Evolutionary conservation across 1,140 invertebrate species (phyloP).

Genomic region (Eriocheir sinensis): DNA sequence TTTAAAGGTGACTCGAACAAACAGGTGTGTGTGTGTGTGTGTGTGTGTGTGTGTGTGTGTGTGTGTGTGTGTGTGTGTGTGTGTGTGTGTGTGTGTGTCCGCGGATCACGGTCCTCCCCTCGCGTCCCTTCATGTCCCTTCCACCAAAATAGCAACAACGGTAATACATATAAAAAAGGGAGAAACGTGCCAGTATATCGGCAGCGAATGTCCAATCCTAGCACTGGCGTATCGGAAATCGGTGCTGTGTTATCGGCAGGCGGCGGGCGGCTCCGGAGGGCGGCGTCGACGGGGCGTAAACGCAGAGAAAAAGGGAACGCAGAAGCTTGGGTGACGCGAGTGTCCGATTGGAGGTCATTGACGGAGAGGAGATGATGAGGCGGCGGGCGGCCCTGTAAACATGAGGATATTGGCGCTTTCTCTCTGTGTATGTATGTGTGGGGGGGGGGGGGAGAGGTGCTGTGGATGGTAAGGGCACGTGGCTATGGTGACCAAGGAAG

Average conservation of each 20-base stretch:
- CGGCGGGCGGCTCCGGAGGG: neutral
- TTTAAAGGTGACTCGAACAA: too few relatives aligned
- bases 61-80: too few relatives aligned
- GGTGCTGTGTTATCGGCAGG: neutral
- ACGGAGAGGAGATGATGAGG: neutral
- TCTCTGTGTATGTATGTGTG: neutral
- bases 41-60: too few relatives aligned
- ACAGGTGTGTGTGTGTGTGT: too few relatives aligned
- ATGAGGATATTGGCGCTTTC: neutral
- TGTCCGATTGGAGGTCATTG: neutral
- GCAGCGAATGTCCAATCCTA: constrained; percentile 21
- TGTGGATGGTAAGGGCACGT: neutral
- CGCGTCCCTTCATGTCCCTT: neutral
- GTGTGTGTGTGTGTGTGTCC: too few relatives aligned
- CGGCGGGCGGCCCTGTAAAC: neutral
- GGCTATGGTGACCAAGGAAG: too few relatives aligned
- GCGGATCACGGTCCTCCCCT: too few relatives aligned
- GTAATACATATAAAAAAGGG: neutral
- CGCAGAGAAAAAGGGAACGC: neutral
- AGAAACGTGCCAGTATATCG: neutral
- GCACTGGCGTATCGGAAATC: constrained; percentile 20
- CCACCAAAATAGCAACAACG: neutral
- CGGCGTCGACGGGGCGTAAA: neutral
- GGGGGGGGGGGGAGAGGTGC: too few relatives aligned
- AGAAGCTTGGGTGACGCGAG: neutral